Evolutionary conservation across 2,797 vertebrate species (phyloP).

Genomic region (Pseudomugil tenellus): DNA sequence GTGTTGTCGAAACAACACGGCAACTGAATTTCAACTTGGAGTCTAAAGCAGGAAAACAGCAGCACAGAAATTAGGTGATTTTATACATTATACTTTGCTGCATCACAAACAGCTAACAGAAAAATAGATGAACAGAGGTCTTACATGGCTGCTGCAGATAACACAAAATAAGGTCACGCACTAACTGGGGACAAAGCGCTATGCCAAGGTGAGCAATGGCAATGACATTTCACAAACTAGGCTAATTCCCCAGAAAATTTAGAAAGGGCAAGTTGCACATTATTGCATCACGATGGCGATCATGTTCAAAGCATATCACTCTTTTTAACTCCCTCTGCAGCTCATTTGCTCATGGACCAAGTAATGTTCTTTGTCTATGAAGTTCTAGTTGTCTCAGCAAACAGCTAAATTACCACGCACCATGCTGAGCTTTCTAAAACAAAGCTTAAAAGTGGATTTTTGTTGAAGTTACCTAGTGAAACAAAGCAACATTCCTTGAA

Average conservation of each 20-base stretch:
- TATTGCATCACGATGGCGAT: slow-evolving; percentile 72
- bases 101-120: slow-evolving; percentile 53
- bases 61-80: slow-evolving; percentile 12
- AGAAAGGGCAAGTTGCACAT: slow-evolving; percentile 74
- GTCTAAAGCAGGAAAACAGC: not conserved
- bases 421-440: slow-evolving; percentile 38
- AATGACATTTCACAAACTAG: slow-evolving; percentile 81
- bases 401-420: slow-evolving; percentile 41
- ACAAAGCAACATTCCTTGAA: slow-evolving; percentile 42
- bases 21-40: slow-evolving; percentile 14
- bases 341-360: slow-evolving; percentile 6
- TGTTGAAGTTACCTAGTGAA: slow-evolving; percentile 21
- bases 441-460: slow-evolving; percentile 34
- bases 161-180: slow-evolving; percentile 78
- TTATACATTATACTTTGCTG: slow-evolving; percentile 9
- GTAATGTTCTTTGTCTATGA: slow-evolving; percentile 37
- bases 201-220: slow-evolving; percentile 76
- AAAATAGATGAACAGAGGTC: slow-evolving; percentile 65
- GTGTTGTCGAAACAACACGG: slow-evolving; percentile 53
- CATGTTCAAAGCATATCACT: slow-evolving; percentile 49
- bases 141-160: slow-evolving; percentile 76
- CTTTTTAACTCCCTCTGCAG: slow-evolving; percentile 18
- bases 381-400: slow-evolving; percentile 35
- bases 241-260: slow-evolving; percentile 78
- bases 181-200: slow-evolving; percentile 71